Evolutionary conservation across 2,888 invertebrate species (phyloP).

Genomic region (Hydroisotoma schaefferi): DNA sequence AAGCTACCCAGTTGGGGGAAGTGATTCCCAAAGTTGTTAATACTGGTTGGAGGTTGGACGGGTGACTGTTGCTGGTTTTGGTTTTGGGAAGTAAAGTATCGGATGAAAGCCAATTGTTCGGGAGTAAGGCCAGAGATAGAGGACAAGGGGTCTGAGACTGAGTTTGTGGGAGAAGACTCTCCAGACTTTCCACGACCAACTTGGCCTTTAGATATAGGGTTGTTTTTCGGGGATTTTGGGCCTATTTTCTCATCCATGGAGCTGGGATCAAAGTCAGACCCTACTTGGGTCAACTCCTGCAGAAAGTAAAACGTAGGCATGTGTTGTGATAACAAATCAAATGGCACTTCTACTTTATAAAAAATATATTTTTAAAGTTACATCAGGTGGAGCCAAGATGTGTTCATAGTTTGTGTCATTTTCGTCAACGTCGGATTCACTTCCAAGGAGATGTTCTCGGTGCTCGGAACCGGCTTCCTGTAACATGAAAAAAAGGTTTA

Average conservation of each 20-base stretch:
- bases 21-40: slow-evolving; percentile 10
- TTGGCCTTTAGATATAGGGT: not conserved
- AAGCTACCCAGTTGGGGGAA: slow-evolving; percentile 15
- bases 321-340: not conserved
- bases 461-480: slow-evolving; percentile 87
- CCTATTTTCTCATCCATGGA: slow-evolving; percentile 64
- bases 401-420: slow-evolving; percentile 63
- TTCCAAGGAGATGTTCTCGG: slow-evolving; percentile 58
- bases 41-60: too few relatives aligned
- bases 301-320: too few relatives aligned
- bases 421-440: slow-evolving; percentile 77
- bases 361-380: slow-evolving; percentile 29
- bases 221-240: slow-evolving; percentile 48
- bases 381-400: slow-evolving; percentile 48
- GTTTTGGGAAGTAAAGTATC: slow-evolving; percentile 53
- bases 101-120: slow-evolving; percentile 48
- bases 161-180: slow-evolving; percentile 52
- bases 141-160: slow-evolving; percentile 7
- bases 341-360: too few relatives aligned
- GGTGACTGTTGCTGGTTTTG: slow-evolving; percentile 53
- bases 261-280: slow-evolving; percentile 65
- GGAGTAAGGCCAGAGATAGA: slow-evolving; percentile 41
- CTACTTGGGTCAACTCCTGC: slow-evolving; percentile 69
- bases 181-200: not conserved
- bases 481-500: slow-evolving; percentile 51